Base-by-base conservation (phyloP, 2,888 invertebrate genomes). In the Drosophila macrospina region DNA sequence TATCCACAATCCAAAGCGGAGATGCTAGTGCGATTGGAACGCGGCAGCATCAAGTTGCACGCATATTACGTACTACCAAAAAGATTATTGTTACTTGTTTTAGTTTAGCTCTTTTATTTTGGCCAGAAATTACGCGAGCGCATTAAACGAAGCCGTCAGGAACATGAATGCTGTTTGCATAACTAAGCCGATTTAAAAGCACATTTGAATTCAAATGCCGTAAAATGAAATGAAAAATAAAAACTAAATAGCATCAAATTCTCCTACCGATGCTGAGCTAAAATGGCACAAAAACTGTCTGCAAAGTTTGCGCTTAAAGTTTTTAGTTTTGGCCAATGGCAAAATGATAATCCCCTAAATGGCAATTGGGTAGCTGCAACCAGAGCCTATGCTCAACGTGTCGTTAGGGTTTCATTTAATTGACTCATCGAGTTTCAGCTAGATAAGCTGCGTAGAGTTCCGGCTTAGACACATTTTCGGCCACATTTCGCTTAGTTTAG, bases 151-250 rank as follows among this genome's bases (percentile, higher is more conserved):
- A 85, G 69, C 87, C 85, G 63, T 57, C 62, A 55, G 85, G 71
- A 70, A 78, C 71, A 78, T 57, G 69, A 74, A 76, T 80, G 71
- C 84, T 70, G 80, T 70, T 76, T 67, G 78, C 70, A 76, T 71
- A 78, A 76, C 89, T 86, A 86, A 86, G 84, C 89, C 85, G 85
- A 88, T 86, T 87, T 86, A 68, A 87, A 70, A 80, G 89, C 89
- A 86, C 87, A 88, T 85, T 85, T 85, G 89, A 71, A 86, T 86
- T 87, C 74, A 86, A 86, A 88, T 77, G 71, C 81, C 70, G 87
- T 74, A 68, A 73, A 88, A 79, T 71, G 74, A 20, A 20, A 20
- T 20, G 20, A 20, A 76, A 76, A 79, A 79, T 74, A 66, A 69
- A 85, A 69, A 82, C 74, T 70, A 67, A 80, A 67, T 64, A 67